phyloP scores from a whole-genome alignment of 1,140 invertebrate species.

The Aphelinus atriplicis region DNA sequence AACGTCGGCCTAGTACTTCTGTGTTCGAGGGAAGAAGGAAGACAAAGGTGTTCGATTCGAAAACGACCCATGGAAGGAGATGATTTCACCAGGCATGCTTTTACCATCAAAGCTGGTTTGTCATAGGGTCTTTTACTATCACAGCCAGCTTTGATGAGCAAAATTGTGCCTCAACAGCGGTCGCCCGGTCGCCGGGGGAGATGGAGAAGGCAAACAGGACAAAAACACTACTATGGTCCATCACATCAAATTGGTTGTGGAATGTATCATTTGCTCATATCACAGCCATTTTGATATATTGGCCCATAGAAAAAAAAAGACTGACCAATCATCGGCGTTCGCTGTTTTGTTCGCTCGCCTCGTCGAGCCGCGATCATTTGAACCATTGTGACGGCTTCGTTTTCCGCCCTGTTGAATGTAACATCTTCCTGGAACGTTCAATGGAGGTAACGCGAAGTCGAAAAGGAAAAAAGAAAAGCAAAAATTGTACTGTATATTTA shows the following conservation, averaged over 20 bases:
- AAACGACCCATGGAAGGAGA: slow-evolving; percentile 35
- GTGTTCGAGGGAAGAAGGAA: too few relatives aligned
- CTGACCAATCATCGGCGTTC: slow-evolving; percentile 51
- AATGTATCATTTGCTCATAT: slow-evolving; percentile 73
- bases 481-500: too few relatives aligned
- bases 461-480: slow-evolving; percentile 12
- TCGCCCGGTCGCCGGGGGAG: too few relatives aligned
- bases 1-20: too few relatives aligned
- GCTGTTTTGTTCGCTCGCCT: background rate
- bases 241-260: slow-evolving; percentile 79
- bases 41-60: too few relatives aligned
- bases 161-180: slow-evolving; percentile 61
- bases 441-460: background rate
- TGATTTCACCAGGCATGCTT: slow-evolving; percentile 56
- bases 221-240: slow-evolving; percentile 61
- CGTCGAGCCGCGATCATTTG: too few relatives aligned
- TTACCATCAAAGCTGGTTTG: slow-evolving; percentile 81
- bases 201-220: background rate
- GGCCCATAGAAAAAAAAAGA: slow-evolving; percentile 56
- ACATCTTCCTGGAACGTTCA: slow-evolving; percentile 1
- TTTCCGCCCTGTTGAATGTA: background rate
- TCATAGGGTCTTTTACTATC: slow-evolving; percentile 77
- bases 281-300: slow-evolving; percentile 86
- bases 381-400: too few relatives aligned
- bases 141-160: slow-evolving; percentile 88